phyloP scores from a whole-genome alignment of 2,888 invertebrate genomes.

The Ormyrus nitidulus region DNA sequence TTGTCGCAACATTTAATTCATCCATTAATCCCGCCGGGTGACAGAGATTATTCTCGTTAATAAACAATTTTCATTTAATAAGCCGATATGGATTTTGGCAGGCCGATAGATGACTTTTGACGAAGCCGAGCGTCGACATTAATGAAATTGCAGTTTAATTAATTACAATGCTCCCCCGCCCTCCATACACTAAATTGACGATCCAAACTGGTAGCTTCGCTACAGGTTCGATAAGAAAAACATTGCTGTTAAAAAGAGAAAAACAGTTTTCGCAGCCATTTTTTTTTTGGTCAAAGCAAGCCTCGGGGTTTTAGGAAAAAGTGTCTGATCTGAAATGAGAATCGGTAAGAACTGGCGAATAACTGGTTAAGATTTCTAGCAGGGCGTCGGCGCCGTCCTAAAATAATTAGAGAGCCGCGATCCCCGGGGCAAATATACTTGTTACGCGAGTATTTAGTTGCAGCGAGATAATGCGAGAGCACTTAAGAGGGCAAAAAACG shows the following conservation, averaged over 20 bases:
- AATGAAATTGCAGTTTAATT: conserved; percentile 57
- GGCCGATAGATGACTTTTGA: conserved; percentile 37
- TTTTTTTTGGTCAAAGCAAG: no score
- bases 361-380: no score
- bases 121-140: conserved; percentile 49
- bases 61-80: conserved; percentile 37
- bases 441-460: conserved; percentile 66
- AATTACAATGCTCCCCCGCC: conserved; percentile 51
- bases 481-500: conserved; percentile 69
- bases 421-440: conserved; percentile 61
- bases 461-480: conserved; percentile 69
- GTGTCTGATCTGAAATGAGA: no score
- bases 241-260: no score
- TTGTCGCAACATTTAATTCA: neutral
- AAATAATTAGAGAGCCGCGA: conserved; percentile 59
- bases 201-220: no score
- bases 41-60: conserved; percentile 16
- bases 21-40: neutral
- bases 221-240: no score
- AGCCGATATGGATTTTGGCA: conserved; percentile 34
- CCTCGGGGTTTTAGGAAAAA: no score
- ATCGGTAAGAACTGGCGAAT: no score
- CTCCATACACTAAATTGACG: neutral
- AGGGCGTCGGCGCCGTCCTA: conserved; percentile 39
- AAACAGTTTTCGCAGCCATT: no score